Conservation (phyloP, 2,113 vertebrate species). For the Pseudorhombus dupliciocellatus region DNA sequence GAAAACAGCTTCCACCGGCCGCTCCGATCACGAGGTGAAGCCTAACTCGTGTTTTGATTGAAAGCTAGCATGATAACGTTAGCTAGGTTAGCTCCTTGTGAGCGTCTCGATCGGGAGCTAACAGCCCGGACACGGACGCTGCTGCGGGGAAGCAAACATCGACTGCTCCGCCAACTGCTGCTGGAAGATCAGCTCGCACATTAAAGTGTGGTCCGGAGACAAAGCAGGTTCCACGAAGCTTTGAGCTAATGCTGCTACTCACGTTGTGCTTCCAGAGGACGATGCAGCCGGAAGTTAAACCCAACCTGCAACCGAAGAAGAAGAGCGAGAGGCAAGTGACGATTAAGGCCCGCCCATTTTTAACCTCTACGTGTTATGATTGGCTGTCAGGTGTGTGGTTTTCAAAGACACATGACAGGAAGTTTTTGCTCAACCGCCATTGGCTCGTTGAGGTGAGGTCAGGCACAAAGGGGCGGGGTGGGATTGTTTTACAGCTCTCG, state of each 20-base stretch:
- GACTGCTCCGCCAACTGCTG: neutral
- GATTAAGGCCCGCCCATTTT: constrained; percentile 20
- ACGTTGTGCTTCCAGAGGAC: constrained; percentile 76
- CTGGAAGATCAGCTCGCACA: neutral
- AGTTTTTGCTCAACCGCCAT: neutral
- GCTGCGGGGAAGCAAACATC: neutral
- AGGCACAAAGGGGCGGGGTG: neutral
- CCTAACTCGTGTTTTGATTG: constrained; percentile 16
- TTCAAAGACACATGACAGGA: neutral
- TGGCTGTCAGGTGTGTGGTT: constrained; percentile 21
- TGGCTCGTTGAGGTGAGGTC: neutral
- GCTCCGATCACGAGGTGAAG: neutral
- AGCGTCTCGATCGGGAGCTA: neutral
- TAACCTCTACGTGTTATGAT: constrained; percentile 14
- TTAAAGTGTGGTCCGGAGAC: neutral
- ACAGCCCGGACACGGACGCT: neutral
- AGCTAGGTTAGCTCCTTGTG: constrained; percentile 37
- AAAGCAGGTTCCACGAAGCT: constrained; percentile 6
- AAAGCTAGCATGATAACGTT: neutral
- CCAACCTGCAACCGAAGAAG: constrained; percentile 33
- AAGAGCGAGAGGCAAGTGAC: neutral
- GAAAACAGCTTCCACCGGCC: accelerated
- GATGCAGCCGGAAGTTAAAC: constrained; percentile 59
- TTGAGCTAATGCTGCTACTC: constrained; percentile 51
- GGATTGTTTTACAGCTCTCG: accelerated